These are phyloP conservation scores for Neosalanx taihuensis DNA, from an alignment of 2,797 vertebrate genomes.

Conservation along the genomic window DNA sequence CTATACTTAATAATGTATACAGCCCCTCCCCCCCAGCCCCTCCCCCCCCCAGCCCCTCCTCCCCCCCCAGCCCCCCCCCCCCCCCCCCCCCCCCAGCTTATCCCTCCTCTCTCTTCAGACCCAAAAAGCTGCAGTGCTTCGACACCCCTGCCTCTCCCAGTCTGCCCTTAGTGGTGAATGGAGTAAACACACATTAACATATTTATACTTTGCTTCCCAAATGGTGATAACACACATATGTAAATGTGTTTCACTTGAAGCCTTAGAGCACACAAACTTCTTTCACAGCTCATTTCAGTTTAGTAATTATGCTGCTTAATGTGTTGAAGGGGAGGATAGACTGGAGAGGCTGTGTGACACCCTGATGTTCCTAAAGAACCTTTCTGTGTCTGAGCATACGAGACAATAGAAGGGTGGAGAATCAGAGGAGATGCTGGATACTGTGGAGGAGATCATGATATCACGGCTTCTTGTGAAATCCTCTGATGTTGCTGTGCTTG, in stretches of 20 bases:
- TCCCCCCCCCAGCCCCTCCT: slow-evolving; percentile 27
- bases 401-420: not conserved
- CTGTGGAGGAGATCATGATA: not conserved
- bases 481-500: no score
- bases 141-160: slow-evolving; percentile 31
- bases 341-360: not conserved
- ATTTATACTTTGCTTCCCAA: slow-evolving; percentile 60
- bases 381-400: not conserved
- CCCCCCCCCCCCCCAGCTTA: slow-evolving; percentile 25
- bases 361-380: not conserved
- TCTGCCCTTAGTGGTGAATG: slow-evolving; percentile 61
- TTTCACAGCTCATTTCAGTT: slow-evolving; percentile 52
- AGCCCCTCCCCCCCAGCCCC: slow-evolving; percentile 33
- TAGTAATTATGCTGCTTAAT: slow-evolving; percentile 62
- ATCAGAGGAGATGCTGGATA: not conserved
- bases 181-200: slow-evolving; percentile 76
- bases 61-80: slow-evolving; percentile 20
- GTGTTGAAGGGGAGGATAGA: slow-evolving; percentile 30
- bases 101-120: slow-evolving; percentile 45
- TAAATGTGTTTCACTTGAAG: slow-evolving; percentile 61
- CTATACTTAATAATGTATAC: slow-evolving; percentile 83
- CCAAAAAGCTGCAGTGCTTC: slow-evolving; percentile 43
- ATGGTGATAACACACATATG: slow-evolving; percentile 49
- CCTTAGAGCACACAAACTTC: slow-evolving; percentile 56
- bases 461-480: not conserved